These are phyloP conservation scores for Colletes collaris DNA, from an alignment of 2,888 invertebrate species.

Conservation along the genomic window DNA sequence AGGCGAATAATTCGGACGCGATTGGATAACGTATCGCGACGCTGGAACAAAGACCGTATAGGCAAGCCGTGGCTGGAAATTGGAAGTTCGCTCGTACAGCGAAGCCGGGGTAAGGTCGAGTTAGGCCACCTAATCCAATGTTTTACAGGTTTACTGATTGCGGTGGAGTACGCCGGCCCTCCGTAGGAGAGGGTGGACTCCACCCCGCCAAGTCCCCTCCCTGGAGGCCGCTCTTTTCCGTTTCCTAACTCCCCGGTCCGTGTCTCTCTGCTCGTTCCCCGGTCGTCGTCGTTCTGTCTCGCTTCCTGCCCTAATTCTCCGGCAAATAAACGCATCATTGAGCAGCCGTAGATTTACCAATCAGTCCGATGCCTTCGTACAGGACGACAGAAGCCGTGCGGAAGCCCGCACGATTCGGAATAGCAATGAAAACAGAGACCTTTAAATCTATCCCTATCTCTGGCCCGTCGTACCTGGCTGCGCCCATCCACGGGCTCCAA, in stretches of 20 bases:
- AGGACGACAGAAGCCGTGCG: constrained; percentile 73
- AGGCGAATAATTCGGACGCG: constrained; percentile 62
- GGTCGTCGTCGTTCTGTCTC: constrained; percentile 51
- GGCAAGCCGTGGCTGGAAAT: constrained; percentile 61
- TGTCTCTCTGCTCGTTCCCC: constrained; percentile 15
- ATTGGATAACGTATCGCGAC: constrained; percentile 69
- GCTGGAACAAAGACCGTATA: constrained; percentile 53
- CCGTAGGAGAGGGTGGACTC: constrained; percentile 38
- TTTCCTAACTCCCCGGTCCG: constrained; percentile 20
- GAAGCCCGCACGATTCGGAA: constrained; percentile 73
- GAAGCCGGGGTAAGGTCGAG: constrained; percentile 65
- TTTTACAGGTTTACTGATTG: constrained; percentile 79
- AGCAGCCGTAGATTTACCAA: constrained; percentile 76
- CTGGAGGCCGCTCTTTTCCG: constrained; percentile 29
- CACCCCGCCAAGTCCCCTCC: constrained; percentile 22
- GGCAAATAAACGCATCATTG: constrained; percentile 79
- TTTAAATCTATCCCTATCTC: constrained; percentile 64
- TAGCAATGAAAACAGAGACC: constrained; percentile 72
- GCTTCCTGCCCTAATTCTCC: constrained; percentile 71
- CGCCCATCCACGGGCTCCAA: background rate
- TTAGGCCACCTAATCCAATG: constrained; percentile 77
- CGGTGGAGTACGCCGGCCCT: constrained; percentile 65
- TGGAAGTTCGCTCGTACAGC: constrained; percentile 61
- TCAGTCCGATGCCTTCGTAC: constrained; percentile 70
- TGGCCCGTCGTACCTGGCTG: constrained; percentile 26